Conservation (phyloP, 2,888 invertebrate species). For the Lapara coniferarum region DNA sequence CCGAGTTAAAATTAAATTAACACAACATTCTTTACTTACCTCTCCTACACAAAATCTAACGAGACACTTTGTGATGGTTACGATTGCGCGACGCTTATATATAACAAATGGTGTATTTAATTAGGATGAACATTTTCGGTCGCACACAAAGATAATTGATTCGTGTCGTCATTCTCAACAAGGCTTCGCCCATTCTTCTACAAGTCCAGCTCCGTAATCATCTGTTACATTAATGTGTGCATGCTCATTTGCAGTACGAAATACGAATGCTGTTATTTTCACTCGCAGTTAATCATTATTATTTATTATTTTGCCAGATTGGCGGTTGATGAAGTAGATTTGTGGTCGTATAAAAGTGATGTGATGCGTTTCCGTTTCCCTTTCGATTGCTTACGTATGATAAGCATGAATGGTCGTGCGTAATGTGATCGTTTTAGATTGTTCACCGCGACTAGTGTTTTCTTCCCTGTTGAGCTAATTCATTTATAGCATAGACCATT, state of each 20-base stretch:
- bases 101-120: not conserved
- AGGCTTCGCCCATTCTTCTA: conserved; percentile 26
- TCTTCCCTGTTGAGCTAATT: not conserved
- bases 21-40: too few relatives aligned
- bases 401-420: not conserved
- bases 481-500: not conserved
- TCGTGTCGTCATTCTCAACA: not conserved
- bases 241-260: conserved; percentile 27
- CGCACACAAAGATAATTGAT: conserved; percentile 22
- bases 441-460: not conserved
- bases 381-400: conserved; percentile 11
- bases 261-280: conserved; percentile 41
- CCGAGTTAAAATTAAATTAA: too few relatives aligned
- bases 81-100: not conserved
- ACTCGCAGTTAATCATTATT: conserved; percentile 37
- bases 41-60: not conserved
- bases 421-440: conserved; percentile 3
- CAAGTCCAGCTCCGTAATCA: conserved; percentile 30
- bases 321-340: conserved; percentile 27
- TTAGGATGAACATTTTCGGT: conserved; percentile 10
- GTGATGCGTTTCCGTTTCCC: conserved; percentile 5
- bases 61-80: not conserved
- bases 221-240: conserved; percentile 31
- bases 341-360: conserved; percentile 2
- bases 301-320: conserved; percentile 28